These are phyloP conservation scores for Apis florea DNA, from an alignment of 1,140 invertebrate genomes.

Conservation along the genomic window DNA sequence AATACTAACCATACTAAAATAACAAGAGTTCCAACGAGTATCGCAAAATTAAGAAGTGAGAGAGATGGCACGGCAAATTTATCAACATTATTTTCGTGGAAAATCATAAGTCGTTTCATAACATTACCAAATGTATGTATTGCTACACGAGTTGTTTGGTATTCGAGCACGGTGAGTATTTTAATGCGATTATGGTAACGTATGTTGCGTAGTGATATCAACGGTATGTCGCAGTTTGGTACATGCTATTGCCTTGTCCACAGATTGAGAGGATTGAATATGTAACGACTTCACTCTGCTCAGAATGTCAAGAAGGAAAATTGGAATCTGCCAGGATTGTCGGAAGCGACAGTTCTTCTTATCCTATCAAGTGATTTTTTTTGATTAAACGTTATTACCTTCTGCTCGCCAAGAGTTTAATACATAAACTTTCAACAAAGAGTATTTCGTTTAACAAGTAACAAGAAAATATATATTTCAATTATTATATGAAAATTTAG, in stretches of 20 bases:
- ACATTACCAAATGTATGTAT: constrained; percentile 19
- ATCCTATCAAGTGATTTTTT: not conserved
- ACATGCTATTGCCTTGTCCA: constrained; percentile 32
- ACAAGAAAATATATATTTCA: too few relatives aligned
- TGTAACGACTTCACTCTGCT: constrained; percentile 17
- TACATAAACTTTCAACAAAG: too few relatives aligned
- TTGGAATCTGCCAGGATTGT: not conserved
- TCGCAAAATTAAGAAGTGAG: too few relatives aligned
- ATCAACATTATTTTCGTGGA: too few relatives aligned
- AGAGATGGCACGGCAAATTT: too few relatives aligned
- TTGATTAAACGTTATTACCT: not conserved
- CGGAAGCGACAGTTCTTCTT: not conserved
- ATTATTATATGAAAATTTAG: too few relatives aligned
- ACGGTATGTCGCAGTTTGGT: constrained; percentile 16
- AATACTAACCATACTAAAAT: not conserved
- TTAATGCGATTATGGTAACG: constrained; percentile 52
- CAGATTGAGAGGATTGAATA: constrained; percentile 42
- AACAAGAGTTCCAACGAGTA: not conserved
- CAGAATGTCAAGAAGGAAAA: constrained; percentile 34
- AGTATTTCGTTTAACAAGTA: too few relatives aligned
- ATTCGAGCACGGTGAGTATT: constrained; percentile 30
- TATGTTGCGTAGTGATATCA: constrained; percentile 40
- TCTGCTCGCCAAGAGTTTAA: too few relatives aligned
- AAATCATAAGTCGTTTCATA: not conserved
- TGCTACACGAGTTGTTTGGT: constrained; percentile 23